Evolutionary conservation across 2,888 invertebrate species (phyloP).

Genomic region (Synanthedon vespiformis): DNA sequence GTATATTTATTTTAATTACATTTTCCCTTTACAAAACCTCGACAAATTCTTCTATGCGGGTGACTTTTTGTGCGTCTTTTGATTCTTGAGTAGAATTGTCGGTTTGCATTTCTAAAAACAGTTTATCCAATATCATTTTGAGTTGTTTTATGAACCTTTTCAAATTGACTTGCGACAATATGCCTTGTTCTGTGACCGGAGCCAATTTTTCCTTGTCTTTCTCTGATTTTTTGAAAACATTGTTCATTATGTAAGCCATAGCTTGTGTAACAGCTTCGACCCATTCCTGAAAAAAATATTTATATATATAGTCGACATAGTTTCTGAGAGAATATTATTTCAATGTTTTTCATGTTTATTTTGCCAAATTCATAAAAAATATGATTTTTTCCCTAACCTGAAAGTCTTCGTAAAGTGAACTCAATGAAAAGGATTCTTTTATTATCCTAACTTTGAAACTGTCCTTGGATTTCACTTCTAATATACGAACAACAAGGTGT

Average conservation of each 20-base stretch:
- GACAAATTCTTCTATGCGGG: constrained; percentile 53
- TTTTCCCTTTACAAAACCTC: constrained; percentile 37
- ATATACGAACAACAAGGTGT: constrained; percentile 31
- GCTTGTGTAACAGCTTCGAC: constrained; percentile 80
- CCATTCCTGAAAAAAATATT: constrained; percentile 74
- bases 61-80: constrained; percentile 14
- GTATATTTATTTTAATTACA: not conserved
- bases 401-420: constrained; percentile 43
- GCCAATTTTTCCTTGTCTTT: constrained; percentile 73
- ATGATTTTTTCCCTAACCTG: constrained; percentile 27
- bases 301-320: too few relatives aligned
- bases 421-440: constrained; percentile 51
- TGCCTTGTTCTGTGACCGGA: constrained; percentile 57
- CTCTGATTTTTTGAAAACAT: constrained; percentile 72
- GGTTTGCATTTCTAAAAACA: constrained; percentile 17
- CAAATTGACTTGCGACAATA: constrained; percentile 50
- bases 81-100: constrained; percentile 12
- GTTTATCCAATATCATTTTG: constrained; percentile 41
- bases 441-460: constrained; percentile 43
- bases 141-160: constrained; percentile 56
- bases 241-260: constrained; percentile 74
- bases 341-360: too few relatives aligned
- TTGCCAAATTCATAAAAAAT: too few relatives aligned
- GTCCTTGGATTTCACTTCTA: constrained; percentile 32
- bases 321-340: too few relatives aligned